Conservation (phyloP, 2,797 vertebrate genomes). For the Tympanoctomys barrerae region DNA sequence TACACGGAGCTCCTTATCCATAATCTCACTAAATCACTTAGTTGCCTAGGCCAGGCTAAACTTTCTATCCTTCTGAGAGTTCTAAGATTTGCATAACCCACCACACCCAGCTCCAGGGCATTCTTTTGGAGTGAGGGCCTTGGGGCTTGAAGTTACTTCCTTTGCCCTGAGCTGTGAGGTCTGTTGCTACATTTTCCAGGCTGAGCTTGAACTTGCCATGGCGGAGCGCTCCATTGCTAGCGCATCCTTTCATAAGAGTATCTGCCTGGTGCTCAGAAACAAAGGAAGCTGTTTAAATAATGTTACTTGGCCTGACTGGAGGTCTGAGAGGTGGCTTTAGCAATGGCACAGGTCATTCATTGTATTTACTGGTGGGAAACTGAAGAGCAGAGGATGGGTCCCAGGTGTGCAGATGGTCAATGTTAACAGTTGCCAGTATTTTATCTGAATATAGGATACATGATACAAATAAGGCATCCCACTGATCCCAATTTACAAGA, state of each 20-base stretch:
- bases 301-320: constrained; percentile 26
- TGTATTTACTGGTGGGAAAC: constrained; percentile 30
- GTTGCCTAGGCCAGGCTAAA: not conserved
- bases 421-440: not conserved
- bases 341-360: not conserved
- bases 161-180: not conserved
- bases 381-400: not conserved
- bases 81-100: not conserved
- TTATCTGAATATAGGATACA: constrained; percentile 11
- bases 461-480: not conserved
- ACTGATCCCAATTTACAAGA: not conserved
- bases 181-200: not conserved
- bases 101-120: not conserved
- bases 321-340: constrained; percentile 11
- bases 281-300: not conserved
- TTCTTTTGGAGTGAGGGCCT: not conserved
- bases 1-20: not conserved
- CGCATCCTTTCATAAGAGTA: not conserved
- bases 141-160: not conserved
- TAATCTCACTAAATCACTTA: not conserved
- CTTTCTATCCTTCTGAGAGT: not conserved
- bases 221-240: not conserved
- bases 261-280: not conserved
- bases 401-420: not conserved
- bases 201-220: not conserved